Evolutionary conservation across 2,113 vertebrate species (phyloP).

Genomic region (Zosterops lateralis): DNA sequence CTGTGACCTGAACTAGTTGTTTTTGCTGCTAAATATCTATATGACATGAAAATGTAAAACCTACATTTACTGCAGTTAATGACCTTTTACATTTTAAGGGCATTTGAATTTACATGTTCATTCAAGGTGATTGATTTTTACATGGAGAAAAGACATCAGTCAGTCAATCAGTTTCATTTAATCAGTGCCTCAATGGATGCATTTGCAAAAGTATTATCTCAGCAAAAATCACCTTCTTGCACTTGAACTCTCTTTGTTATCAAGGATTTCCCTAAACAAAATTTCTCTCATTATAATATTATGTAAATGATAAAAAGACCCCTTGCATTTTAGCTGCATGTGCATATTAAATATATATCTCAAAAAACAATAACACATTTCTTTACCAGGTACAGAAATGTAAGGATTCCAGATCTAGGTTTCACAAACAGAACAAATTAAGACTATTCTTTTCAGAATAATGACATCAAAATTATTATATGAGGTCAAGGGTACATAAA

Average conservation of each 20-base stretch:
- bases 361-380: not conserved
- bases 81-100: not conserved
- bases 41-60: not conserved
- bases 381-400: not conserved
- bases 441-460: not conserved
- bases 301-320: not conserved
- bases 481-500: not conserved
- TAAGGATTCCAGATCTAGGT: not conserved
- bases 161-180: not conserved
- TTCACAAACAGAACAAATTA: not conserved
- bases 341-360: not conserved
- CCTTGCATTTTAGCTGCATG: not conserved
- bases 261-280: not conserved
- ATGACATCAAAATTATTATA: not conserved
- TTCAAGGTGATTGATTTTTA: not conserved
- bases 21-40: not conserved
- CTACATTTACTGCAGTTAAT: not conserved
- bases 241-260: not conserved
- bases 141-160: not conserved
- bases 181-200: not conserved
- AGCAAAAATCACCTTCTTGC: not conserved
- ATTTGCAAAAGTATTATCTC: not conserved
- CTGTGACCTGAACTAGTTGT: not conserved
- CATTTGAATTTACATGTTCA: not conserved
- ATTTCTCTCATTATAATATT: not conserved